Evolutionary conservation across 2,113 vertebrate species (phyloP), one percentile per base, ranked within the genome.

Genomic region (Zonotrichia leucophrys): DNA sequence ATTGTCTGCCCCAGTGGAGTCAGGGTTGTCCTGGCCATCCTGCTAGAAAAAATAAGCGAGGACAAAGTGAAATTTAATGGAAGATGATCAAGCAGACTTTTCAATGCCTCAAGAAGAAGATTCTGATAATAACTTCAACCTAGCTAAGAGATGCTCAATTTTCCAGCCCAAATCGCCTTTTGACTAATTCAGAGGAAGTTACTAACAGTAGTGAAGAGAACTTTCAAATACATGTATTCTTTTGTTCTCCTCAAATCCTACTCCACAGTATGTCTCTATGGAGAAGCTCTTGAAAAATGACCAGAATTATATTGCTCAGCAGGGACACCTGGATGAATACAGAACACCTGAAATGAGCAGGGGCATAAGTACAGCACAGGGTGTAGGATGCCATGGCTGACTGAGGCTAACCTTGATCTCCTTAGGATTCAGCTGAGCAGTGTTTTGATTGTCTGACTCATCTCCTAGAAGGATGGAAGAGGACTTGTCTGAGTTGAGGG

Each of bases 401-500:
- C 44, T 58, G 73, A 31, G 60, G 41, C 95, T 95, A 66, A 99
- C 99, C 99, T 99, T 98, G 86, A 80, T 87, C 47, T 99, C 99
- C 83, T 95, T 98, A 7, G 97, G 94, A 95, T 98, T 97, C 81
- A 98, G 97, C 11, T 98, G 99, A 90, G 98, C 98, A 83, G 97
- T 86, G 2, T 98, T 97, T 78, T 97, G 98, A 78, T 99, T 99
- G n/a, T 99, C 99, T 70, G 98, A 98, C 95, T 99, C 99, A 20
- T 99, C 99, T 7, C 99, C 99, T 88, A 99, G 97, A 52, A 98
- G 97, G 60, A 99, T 98, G 59, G 99, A 99, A 4, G 99, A 99
- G 52, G 99, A 99, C 97, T 98, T 99, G 97, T 99, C 99, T 41
- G 99, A 99, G 95, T 98, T 99, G 96, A 99, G 97, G 52, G 99